Conservation (phyloP, 2,888 invertebrate species). For the Hipparchia semele region DNA sequence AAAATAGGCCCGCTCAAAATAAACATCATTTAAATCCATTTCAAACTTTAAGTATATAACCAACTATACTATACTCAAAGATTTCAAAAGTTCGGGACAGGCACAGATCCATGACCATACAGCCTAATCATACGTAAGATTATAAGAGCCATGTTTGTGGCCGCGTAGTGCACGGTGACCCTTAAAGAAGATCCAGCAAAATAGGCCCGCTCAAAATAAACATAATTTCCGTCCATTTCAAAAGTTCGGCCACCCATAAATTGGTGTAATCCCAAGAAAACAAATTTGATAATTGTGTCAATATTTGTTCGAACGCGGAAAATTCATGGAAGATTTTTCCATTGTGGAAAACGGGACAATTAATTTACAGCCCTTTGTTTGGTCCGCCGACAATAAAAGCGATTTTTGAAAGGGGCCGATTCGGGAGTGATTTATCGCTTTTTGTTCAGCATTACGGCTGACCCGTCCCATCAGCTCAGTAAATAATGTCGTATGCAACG, state of each 20-base stretch:
- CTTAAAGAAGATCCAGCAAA: too few species aligned
- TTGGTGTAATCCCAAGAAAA: slow-evolving; percentile 23
- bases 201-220: background rate
- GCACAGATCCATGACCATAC: too few species aligned
- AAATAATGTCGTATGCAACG: slow-evolving; percentile 32
- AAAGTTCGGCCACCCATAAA: slow-evolving; percentile 3
- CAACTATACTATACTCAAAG: too few species aligned
- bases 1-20: background rate
- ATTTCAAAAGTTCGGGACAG: too few species aligned
- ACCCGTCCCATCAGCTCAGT: slow-evolving; percentile 14
- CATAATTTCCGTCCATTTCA: background rate
- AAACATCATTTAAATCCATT: background rate
- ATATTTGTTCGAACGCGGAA: slow-evolving; percentile 1
- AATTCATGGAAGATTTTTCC: slow-evolving; percentile 17
- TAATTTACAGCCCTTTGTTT: slow-evolving; percentile 41
- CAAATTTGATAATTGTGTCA: slow-evolving; percentile 33
- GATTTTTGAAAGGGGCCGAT: slow-evolving; percentile 33
- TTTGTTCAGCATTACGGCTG: slow-evolving; percentile 32
- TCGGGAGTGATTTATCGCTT: slow-evolving; percentile 30
- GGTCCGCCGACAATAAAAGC: slow-evolving; percentile 38
- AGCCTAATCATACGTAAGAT: too few species aligned
- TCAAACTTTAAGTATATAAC: too few species aligned
- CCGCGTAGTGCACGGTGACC: background rate
- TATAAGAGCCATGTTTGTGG: background rate
- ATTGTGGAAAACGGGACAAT: slow-evolving; percentile 36